phyloP scores from a whole-genome alignment of 2,797 vertebrate genomes.

The Euthynnus affinis region DNA sequence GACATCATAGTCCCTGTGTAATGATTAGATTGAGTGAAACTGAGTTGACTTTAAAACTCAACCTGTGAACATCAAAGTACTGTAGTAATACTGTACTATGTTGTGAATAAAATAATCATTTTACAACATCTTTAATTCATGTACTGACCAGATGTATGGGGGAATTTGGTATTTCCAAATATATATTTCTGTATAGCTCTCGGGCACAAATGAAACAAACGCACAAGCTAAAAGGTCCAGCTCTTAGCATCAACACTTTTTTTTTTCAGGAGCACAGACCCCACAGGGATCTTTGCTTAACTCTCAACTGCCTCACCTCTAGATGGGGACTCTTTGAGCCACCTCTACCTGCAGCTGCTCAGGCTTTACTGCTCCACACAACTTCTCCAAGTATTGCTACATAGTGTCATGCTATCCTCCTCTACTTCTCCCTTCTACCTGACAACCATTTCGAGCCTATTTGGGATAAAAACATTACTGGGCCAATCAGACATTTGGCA shows the following conservation, averaged over 20 bases:
- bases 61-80: too few relatives aligned
- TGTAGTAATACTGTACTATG: too few relatives aligned
- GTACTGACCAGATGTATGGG: background rate
- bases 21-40: too few relatives aligned
- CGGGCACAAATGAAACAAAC: background rate
- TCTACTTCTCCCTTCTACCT: constrained; percentile 6
- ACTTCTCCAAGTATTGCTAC: constrained; percentile 4
- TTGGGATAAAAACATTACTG: constrained; percentile 36
- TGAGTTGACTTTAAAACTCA: too few relatives aligned
- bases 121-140: background rate
- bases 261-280: background rate
- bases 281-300: too few relatives aligned
- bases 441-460: constrained; percentile 27
- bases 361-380: constrained; percentile 22
- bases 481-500: constrained; percentile 49
- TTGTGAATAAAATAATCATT: too few relatives aligned
- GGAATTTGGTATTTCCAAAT: background rate
- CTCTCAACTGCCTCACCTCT: constrained; percentile 4
- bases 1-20: too few relatives aligned
- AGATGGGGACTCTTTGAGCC: constrained; percentile 12
- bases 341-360: background rate
- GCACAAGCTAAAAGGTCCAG: too few relatives aligned
- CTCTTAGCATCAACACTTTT: background rate
- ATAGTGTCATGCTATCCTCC: constrained; percentile 16
- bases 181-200: background rate